phyloP scores from a whole-genome alignment of 1,140 invertebrate species.

The Brachionus calyciflorus region DNA sequence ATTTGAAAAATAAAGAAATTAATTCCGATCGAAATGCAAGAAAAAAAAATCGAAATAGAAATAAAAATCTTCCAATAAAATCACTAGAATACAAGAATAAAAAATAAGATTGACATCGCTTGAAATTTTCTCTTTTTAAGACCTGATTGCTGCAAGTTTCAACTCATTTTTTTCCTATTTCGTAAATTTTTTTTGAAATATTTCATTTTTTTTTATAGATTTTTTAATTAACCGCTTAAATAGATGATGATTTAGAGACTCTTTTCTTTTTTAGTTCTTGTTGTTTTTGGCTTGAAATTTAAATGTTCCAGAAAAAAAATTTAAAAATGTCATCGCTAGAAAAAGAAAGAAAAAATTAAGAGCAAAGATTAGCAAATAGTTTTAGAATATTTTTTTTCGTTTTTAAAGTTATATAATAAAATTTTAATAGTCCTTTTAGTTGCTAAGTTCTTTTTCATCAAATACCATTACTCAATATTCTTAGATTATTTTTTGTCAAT shows the following conservation, averaged over 20 bases:
- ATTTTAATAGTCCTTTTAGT: slow-evolving; percentile 40
- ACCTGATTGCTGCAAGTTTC: no score
- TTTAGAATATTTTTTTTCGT: no score
- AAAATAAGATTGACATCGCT: slow-evolving; percentile 10
- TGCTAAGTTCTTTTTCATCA: slow-evolving; percentile 4
- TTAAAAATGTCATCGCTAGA: slow-evolving; percentile 8
- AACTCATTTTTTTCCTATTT: no score
- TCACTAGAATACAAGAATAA: no score
- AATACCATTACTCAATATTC: slow-evolving; percentile 32
- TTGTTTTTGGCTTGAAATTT: no score
- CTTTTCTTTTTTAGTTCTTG: not conserved
- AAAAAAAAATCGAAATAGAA: no score
- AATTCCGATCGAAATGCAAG: no score
- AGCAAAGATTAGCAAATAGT: slow-evolving; percentile 34
- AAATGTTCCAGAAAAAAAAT: slow-evolving; percentile 32
- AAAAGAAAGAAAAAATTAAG: not conserved
- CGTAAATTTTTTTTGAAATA: no score
- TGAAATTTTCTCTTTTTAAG: not conserved
- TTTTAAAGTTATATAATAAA: not conserved
- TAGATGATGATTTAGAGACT: not conserved
- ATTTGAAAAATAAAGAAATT: no score
- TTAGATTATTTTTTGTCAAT: no score
- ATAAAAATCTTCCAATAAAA: not conserved
- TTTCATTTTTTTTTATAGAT: no score
- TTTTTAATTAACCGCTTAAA: slow-evolving; percentile 42